These are phyloP conservation scores for Brevimyrus niger DNA, from an alignment of 2,113 vertebrate genomes.

Conservation along the genomic window DNA sequence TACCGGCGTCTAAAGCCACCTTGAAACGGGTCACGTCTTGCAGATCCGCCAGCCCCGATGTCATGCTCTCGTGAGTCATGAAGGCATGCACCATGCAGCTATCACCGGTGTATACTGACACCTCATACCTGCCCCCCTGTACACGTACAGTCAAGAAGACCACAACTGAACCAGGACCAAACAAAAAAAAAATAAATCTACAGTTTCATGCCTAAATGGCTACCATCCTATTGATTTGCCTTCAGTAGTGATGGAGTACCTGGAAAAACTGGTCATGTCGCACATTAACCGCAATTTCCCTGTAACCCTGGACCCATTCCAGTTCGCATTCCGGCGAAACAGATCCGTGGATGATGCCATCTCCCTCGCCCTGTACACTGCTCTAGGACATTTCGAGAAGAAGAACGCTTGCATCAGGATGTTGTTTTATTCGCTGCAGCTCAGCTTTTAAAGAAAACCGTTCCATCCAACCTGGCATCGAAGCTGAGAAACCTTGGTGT, in stretches of 20 bases:
- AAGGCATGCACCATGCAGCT: neutral
- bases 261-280: neutral
- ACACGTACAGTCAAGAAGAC: neutral
- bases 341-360: neutral
- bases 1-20: neutral
- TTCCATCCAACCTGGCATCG: neutral
- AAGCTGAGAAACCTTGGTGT: neutral
- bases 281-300: neutral
- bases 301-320: neutral
- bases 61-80: neutral
- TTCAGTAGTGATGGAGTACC: neutral
- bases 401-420: neutral
- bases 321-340: neutral
- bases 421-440: neutral
- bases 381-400: neutral
- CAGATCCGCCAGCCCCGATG: neutral
- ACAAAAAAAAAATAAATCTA: neutral
- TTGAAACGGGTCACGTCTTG: neutral
- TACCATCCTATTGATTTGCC: neutral
- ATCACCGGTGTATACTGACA: neutral
- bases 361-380: neutral
- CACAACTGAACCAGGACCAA: neutral
- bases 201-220: neutral
- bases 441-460: neutral
- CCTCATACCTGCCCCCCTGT: neutral